phyloP scores from a whole-genome alignment of 2,888 invertebrate species.

The Hydrotaea cyrtoneurina region DNA sequence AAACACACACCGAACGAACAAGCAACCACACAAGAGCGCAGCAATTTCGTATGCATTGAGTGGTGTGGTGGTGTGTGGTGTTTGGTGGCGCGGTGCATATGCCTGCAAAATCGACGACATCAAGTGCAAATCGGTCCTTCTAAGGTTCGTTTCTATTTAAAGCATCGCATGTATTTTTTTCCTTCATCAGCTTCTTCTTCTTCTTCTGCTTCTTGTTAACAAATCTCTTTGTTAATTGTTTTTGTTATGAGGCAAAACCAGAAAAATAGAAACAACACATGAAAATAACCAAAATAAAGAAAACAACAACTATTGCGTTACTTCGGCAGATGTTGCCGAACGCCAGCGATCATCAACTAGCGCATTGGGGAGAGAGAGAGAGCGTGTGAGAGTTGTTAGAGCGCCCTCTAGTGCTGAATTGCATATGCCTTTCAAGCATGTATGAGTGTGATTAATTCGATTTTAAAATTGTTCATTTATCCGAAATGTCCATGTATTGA shows the following conservation, averaged over 20 bases:
- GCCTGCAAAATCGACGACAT: conserved; percentile 54
- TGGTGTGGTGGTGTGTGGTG: background rate
- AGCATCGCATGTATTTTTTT: conserved; percentile 60
- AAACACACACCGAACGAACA: conserved; percentile 40
- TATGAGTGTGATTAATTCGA: background rate
- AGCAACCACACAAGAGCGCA: conserved; percentile 17
- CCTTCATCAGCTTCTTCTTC: conserved; percentile 22
- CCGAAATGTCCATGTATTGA: conserved; percentile 26
- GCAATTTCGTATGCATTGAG: conserved; percentile 16
- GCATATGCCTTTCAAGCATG: background rate
- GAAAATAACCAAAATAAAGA: background rate
- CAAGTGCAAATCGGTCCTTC: conserved; percentile 78
- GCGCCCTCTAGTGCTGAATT: conserved; percentile 19
- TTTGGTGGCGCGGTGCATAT: background rate
- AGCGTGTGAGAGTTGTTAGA: background rate
- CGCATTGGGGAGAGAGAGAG: conserved; percentile 4
- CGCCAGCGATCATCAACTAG: conserved; percentile 34
- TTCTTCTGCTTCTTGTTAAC: conserved; percentile 28
- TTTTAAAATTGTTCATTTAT: background rate
- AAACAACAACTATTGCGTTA: conserved; percentile 40
- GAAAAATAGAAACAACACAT: background rate
- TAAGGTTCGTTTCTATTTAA: conserved; percentile 81
- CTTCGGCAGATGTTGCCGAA: conserved; percentile 36
- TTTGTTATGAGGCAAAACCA: too few species aligned
- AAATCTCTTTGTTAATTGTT: conserved; percentile 30